These are phyloP conservation scores for Luperina nickerlii DNA, from an alignment of 2,888 invertebrate species.

Conservation along the genomic window DNA sequence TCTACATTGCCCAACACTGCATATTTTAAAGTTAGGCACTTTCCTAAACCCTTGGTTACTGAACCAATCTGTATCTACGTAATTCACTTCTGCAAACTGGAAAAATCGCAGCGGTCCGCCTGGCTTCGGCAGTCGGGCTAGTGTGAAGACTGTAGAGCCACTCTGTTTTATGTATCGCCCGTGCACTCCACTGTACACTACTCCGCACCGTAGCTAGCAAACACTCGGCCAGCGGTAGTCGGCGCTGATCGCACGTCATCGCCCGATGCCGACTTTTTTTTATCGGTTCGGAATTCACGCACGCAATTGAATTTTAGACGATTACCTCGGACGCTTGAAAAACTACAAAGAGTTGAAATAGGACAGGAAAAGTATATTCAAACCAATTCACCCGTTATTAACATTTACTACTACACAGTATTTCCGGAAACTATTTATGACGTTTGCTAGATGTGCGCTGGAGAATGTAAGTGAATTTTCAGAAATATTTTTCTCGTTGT, in stretches of 20 bases:
- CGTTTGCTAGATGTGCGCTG: background rate
- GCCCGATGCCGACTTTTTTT: constrained; percentile 13
- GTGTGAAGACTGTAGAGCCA: constrained; percentile 30
- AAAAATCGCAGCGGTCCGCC: background rate
- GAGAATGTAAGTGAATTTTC: constrained; percentile 1
- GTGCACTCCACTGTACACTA: constrained; percentile 26
- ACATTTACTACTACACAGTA: background rate
- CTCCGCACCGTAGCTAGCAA: constrained; percentile 27
- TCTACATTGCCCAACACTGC: background rate
- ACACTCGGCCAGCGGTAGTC: constrained; percentile 29
- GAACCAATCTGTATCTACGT: background rate
- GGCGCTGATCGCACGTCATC: constrained; percentile 15
- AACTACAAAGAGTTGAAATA: background rate
- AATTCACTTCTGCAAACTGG: background rate
- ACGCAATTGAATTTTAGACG: constrained; percentile 5
- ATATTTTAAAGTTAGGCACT: background rate
- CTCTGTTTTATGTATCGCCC: constrained; percentile 34
- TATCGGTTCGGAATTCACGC: constrained; percentile 1
- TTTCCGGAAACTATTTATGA: constrained; percentile 1
- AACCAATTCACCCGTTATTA: background rate
- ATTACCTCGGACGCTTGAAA: background rate
- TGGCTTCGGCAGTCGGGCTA: background rate
- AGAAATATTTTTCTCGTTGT: constrained; percentile 15
- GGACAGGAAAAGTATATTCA: background rate
- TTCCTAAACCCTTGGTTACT: background rate